These are phyloP conservation scores for Caenorhabditis briggsae DNA, from an alignment of 1,140 invertebrate species.

Conservation along the genomic window DNA sequence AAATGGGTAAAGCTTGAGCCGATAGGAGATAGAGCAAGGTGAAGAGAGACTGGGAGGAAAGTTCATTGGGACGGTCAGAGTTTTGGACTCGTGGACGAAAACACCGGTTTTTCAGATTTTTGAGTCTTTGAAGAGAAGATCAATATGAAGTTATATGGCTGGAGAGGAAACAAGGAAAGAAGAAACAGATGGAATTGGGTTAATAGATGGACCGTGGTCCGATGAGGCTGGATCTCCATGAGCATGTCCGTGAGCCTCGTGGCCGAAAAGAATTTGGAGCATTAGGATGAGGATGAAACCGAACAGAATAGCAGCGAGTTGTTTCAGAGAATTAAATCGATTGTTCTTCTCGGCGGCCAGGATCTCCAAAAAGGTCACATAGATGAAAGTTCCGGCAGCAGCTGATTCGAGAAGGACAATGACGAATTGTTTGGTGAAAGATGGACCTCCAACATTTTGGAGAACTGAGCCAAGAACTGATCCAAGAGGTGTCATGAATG, in stretches of 20 bases:
- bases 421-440: slow-evolving; percentile 67
- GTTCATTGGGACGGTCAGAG: neutral
- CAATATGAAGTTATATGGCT: too few species aligned
- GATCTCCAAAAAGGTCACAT: slow-evolving; percentile 67
- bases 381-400: slow-evolving; percentile 75
- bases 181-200: neutral
- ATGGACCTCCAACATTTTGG: slow-evolving; percentile 67
- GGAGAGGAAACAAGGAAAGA: neutral
- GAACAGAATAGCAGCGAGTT: slow-evolving; percentile 71
- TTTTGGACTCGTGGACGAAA: neutral
- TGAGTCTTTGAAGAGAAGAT: neutral
- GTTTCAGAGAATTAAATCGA: slow-evolving; percentile 74
- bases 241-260: slow-evolving; percentile 16
- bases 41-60: neutral
- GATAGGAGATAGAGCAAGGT: neutral
- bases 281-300: slow-evolving; percentile 70
- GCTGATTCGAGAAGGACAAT: slow-evolving; percentile 71
- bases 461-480: slow-evolving; percentile 68
- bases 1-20: slow-evolving; percentile 13
- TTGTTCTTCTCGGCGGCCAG: slow-evolving; percentile 73
- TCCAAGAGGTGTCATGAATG: slow-evolving; percentile 74
- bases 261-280: slow-evolving; percentile 63
- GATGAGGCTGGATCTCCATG: neutral
- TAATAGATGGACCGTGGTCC: neutral
- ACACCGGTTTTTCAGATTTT: slow-evolving; percentile 8